phyloP scores from a whole-genome alignment of 2,113 vertebrate species.

The Oostethus manadensis region DNA sequence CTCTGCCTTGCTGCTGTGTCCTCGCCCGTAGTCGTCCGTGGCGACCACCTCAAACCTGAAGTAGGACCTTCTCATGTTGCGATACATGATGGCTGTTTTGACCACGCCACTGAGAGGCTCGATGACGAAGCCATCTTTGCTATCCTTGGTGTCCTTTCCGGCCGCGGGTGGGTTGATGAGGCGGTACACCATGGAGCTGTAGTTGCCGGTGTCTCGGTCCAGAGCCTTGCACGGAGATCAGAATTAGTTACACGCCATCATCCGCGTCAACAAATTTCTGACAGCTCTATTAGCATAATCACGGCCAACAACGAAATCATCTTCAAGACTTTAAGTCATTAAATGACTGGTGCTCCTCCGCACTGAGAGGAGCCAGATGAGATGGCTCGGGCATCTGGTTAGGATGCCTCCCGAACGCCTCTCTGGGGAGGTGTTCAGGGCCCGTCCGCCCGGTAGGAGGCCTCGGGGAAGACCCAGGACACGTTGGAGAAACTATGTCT shows the following conservation, averaged over 20 bases:
- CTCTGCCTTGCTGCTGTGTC: conserved; percentile 86
- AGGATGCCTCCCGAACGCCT: too few species aligned
- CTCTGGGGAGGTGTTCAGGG: too few species aligned
- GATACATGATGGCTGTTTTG: conserved; percentile 96
- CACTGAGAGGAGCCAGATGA: too few species aligned
- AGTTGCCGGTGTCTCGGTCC: conserved; percentile 95
- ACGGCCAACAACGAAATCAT: conserved; percentile 1
- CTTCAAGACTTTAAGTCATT: conserved; percentile 4
- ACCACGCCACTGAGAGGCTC: conserved; percentile 86
- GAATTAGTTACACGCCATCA: not conserved
- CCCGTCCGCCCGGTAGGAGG: too few species aligned
- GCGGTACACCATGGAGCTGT: conserved; percentile 86
- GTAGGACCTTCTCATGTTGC: conserved; percentile 94
- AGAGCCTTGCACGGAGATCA: conserved; percentile 71
- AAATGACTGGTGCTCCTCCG: too few species aligned
- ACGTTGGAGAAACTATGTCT: too few species aligned
- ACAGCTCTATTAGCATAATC: not conserved
- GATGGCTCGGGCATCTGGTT: too few species aligned
- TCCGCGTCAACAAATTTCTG: conserved; percentile 4
- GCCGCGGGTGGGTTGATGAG: conserved; percentile 82
- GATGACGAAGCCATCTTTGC: conserved; percentile 90
- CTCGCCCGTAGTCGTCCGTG: conserved; percentile 88
- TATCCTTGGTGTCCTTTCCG: conserved; percentile 79
- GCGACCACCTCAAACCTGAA: conserved; percentile 95
- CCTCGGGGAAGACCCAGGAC: too few species aligned